Percentiles rank a stretch among this genome's conserved stretches.
These are phyloP conservation scores for Microcebus jonahi DNA, from an alignment of 2,113 vertebrate species.

Conservation along the genomic window DNA sequence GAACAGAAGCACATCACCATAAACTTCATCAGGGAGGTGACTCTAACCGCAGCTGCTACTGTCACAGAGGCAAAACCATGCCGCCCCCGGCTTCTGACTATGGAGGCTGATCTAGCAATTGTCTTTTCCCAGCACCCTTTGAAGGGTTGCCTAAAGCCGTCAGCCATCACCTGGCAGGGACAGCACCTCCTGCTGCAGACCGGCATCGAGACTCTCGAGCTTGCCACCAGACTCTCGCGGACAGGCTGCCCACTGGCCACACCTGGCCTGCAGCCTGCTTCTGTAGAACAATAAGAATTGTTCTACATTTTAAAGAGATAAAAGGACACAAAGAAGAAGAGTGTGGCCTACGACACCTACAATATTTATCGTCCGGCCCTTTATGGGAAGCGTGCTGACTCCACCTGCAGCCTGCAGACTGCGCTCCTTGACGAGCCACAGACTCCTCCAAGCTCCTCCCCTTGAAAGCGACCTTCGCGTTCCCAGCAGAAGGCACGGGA, in stretches of 20 bases:
- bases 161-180: neutral
- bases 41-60: no score
- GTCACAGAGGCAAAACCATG: accelerated
- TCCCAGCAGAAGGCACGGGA: no score
- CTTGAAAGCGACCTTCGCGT: no score
- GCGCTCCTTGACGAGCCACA: accelerated
- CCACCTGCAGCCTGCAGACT: no score
- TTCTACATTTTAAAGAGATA: neutral
- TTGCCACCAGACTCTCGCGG: neutral
- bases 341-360: accelerated
- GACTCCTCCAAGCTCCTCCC: accelerated
- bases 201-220: accelerated
- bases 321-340: no score
- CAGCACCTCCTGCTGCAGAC: neutral
- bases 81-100: neutral
- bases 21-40: neutral
- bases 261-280: neutral
- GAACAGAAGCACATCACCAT: no score
- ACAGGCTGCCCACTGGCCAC: no score
- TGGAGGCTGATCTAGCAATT: no score
- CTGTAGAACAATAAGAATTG: neutral
- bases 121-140: neutral
- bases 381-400: no score
- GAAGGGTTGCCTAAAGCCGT: neutral
- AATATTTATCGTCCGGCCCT: neutral